A percentile compares a stretch with the other conserved stretches of the same genome.
These are phyloP conservation scores for Dasysyrphus albostriatus DNA, from an alignment of 2,888 invertebrate genomes.

Conservation along the genomic window DNA sequence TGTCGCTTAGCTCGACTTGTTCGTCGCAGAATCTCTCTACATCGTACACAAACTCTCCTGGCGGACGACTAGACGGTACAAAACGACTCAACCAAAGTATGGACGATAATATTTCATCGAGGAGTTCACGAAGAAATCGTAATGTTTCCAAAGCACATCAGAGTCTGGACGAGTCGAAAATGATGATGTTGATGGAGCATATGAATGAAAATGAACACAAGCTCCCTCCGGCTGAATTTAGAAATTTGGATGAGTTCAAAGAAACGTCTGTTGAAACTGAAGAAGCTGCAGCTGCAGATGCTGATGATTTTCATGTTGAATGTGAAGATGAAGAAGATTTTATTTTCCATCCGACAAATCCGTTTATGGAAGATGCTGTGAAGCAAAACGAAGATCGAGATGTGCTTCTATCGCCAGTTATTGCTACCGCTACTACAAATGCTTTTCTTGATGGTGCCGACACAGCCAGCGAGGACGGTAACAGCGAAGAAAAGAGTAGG, in stretches of 20 bases:
- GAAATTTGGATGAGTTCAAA: constrained; percentile 40
- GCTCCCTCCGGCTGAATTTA: constrained; percentile 34
- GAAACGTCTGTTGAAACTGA: constrained; percentile 48
- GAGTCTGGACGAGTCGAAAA: constrained; percentile 88
- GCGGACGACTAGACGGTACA: constrained; percentile 84
- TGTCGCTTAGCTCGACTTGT: constrained; percentile 87
- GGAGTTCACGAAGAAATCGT: constrained; percentile 79
- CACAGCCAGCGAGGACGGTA: constrained; percentile 48
- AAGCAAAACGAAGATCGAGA: constrained; percentile 40
- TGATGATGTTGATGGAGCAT: constrained; percentile 81
- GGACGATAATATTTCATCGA: constrained; percentile 87
- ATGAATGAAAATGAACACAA: constrained; percentile 70
- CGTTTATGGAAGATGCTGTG: constrained; percentile 81
- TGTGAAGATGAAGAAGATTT: constrained; percentile 63
- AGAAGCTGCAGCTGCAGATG: neutral
- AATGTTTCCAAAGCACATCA: constrained; percentile 87
- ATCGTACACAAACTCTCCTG: constrained; percentile 77
- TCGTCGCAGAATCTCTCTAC: constrained; percentile 79
- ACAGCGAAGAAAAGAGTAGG: constrained; percentile 41
- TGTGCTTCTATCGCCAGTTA: neutral
- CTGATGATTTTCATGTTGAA: neutral
- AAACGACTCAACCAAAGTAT: constrained; percentile 90
- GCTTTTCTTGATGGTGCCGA: constrained; percentile 61
- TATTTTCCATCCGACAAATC: constrained; percentile 82
- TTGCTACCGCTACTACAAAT: constrained; percentile 18